Base-by-base conservation (phyloP, 2,113 vertebrate genomes). In the Micromys minutus region DNA sequence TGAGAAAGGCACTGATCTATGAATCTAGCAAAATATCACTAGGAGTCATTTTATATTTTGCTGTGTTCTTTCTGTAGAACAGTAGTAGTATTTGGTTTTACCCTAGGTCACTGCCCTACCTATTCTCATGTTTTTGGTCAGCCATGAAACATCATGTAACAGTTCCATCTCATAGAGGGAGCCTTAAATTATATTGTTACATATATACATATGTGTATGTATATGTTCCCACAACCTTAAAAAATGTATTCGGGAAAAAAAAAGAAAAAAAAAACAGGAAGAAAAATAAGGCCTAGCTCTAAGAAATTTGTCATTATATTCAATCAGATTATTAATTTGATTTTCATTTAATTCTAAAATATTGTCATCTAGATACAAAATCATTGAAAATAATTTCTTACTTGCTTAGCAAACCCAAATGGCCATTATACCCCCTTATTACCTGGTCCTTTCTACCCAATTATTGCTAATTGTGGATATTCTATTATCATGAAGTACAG, bases 401-500 rank as follows among this genome's bases (percentile, higher is more conserved):
- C 36, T 95, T 96, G 47, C 42, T 96, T 42, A 96, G 69, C 69
- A 96, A 31, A 93, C 76, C 75, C 57, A 94, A 94, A 91, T 93
- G 95, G 52, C 91, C 90, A 97, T 95, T 90, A 96, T 61, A 84
- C 24, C 76, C 79, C 79, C 57, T 87, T 34, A 34, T 34, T 94
- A 63, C 5, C 39, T 95, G 65, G 26, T 95, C 16, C 36, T 94
- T 96, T 91, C 47, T 84, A 94, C 80, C 67, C 63, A 94, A 72
- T 96, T 96, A 90, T 50, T 90, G 87, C 47, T 96, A 95, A 85
- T 42, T 91, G 91, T 36, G 36, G 65, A 97, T 57, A 2, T 77
- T 31, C 97, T 96, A 98, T 92, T 96, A 96, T 96, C 97, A 98
- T 97, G 94, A 97, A 96, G 87, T 59, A 97, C 77, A 90, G 95